Evolutionary conservation across 2,113 vertebrate genomes (phyloP).

Genomic region (Haplochromis burtoni): DNA sequence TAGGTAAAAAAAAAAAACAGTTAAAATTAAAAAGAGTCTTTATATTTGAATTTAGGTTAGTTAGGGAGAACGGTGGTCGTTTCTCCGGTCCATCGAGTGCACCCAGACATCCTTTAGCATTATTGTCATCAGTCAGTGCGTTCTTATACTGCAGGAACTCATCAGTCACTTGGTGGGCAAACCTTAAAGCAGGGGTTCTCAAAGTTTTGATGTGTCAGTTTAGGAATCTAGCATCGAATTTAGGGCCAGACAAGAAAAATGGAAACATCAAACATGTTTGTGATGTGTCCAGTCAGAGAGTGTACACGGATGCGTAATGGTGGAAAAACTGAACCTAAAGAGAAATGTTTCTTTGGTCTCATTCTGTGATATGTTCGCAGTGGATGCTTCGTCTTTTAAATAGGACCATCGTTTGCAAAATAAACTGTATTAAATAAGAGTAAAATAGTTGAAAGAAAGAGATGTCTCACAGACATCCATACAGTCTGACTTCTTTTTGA

Average conservation of each 20-base stretch:
- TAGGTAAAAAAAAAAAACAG: fast-evolving
- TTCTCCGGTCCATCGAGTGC: fast-evolving
- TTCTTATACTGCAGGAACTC: neutral
- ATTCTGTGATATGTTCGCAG: neutral
- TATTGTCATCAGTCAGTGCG: fast-evolving
- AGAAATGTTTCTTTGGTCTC: neutral
- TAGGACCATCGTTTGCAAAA: neutral
- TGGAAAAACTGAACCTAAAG: neutral
- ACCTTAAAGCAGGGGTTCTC: neutral
- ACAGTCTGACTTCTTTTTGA: neutral
- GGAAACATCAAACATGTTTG: neutral
- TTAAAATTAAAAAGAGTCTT: neutral
- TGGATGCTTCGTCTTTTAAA: neutral
- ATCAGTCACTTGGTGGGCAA: neutral
- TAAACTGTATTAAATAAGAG: neutral
- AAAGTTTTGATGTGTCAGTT: neutral
- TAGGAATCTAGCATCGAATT: neutral
- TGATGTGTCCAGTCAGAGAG: neutral
- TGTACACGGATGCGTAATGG: neutral
- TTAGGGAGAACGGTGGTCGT: neutral
- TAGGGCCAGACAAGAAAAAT: neutral
- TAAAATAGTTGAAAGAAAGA: neutral
- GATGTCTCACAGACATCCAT: neutral
- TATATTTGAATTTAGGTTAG: neutral
- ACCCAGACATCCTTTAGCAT: fast-evolving